phyloP scores from a whole-genome alignment of 2,113 vertebrate species.

The Capricornis sumatraensis region DNA sequence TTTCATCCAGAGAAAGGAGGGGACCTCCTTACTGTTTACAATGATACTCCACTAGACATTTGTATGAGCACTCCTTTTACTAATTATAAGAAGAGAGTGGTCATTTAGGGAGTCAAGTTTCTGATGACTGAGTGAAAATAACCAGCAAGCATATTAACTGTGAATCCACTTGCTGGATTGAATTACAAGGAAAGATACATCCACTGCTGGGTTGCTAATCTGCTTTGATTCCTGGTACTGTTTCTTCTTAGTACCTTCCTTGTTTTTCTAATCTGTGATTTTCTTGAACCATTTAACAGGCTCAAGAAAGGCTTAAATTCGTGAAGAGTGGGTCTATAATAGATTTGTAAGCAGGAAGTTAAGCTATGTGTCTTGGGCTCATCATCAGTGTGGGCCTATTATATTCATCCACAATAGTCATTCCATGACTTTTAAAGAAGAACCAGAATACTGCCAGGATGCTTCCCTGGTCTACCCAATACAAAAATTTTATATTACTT shows the following conservation, averaged over 20 bases:
- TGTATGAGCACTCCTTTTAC: not conserved
- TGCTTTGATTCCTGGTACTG: not conserved
- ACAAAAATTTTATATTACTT: too few species aligned
- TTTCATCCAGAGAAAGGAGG: not conserved
- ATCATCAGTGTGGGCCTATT: not conserved
- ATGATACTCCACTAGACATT: not conserved
- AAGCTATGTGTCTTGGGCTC: not conserved
- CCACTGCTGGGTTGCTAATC: not conserved
- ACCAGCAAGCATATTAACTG: not conserved
- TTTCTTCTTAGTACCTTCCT: not conserved
- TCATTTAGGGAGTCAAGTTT: not conserved
- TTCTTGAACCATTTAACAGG: not conserved
- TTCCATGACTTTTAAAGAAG: not conserved
- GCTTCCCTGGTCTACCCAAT: too few species aligned
- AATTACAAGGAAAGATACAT: not conserved
- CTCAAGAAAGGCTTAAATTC: conserved; percentile 17
- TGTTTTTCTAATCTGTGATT: not conserved
- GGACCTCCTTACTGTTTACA: not conserved
- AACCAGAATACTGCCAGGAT: not conserved
- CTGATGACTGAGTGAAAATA: not conserved
- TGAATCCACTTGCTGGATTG: not conserved
- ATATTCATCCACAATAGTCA: not conserved
- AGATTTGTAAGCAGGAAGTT: not conserved
- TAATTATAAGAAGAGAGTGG: not conserved
- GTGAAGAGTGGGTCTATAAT: not conserved